Evolutionary conservation across 2,797 vertebrate species (phyloP), one percentile per base, ranked within the genome.

Genomic region (Hemibagrus guttatus): DNA sequence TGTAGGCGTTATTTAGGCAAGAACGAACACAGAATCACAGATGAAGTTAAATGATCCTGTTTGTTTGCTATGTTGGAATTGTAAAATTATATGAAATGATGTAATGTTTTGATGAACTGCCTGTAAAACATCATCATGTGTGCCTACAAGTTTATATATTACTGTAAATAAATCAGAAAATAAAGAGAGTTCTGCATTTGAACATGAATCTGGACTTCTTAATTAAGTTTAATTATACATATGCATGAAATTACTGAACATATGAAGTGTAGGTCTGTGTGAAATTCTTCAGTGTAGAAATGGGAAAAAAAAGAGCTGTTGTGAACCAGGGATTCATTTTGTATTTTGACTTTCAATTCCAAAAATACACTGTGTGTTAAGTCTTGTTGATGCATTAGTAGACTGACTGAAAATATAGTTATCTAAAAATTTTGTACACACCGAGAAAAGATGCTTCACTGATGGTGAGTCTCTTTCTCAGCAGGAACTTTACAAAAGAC

Each of bases 61-160:
- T 90, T 86, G 89, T 91, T 90, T 86, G 90, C 91, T 84, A 88
- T 89, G 88, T 61, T 23, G 91, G 88, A 92, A 85, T 92, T 90
- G 86, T 85, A 88, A 76, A 88, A 89, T 90, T 91, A 91, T 68
- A 82, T 52, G 7, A 52, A 31, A 66, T 82, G 17, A 31, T 85
- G 79, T 87, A 68, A 63, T 84, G 91, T 91, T 95, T 95, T 93
- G 91, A 90, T 95, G 88, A 91, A 87, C 90, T 92, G 89, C 89
- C 91, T 93, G 71, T 92, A 92, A 88, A 84, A 93, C 92, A 85
- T 93, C 92, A 85, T 93, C 17, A 91, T 93, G 90, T 93, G 93
- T 95, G 93, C 93, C 89, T 94, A 92, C 52, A 92, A 87, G 90
- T 95, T 96, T 95, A 92, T 95, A 92, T 93, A 93, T 89, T 92